Base-by-base conservation (phyloP, 2,113 vertebrate genomes). In the Rhabdornis inornatus region DNA sequence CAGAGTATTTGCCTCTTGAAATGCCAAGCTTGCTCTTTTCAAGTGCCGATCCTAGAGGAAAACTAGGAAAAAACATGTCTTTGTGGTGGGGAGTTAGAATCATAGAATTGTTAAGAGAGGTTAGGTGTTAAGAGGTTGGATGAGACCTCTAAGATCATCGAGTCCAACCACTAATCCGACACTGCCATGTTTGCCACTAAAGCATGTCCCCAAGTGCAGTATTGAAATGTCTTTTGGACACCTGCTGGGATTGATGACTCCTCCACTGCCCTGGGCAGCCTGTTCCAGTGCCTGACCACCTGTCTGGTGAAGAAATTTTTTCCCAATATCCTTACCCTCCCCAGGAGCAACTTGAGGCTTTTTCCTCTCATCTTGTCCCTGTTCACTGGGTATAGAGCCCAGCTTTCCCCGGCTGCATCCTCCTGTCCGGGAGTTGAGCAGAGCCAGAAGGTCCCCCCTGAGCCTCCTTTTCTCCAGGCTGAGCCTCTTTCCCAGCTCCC, bases 21-120 rank as follows among this genome's bases (percentile, higher is more conserved):
- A 72, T 92, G 52, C 71, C 75, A 91, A n/a, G 42, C 53, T 96
- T 90, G 87, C 47, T 96, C 78, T 95, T 77, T 91, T 83, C 40
- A 79, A 95, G 90, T 50, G 75, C 68, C 76, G 83, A 13, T 94
- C 66, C 68, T 95, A 72, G 96, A 92, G 95, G 64, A 83, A 83
- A 85, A 42, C 52, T 64, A 33, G 89, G 80, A 91, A 79, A 96
- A 96, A n/a, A 40, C 39, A 4, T 65, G 66, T 90, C 23, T 91
- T 59, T 83, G 18, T 82, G 77, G 52, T 84, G 81, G 75, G 82
- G 52, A 57, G 57, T 88, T 42, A 31, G 25, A 37, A 65, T 72
- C 1, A 49, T 31, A 22, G 65, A 42, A 42, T 21, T 56, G 16
- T 31, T 30, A 21, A 55, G 30, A 24, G 15, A n/a, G 13, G 35